phyloP scores from a whole-genome alignment of 2,113 vertebrate genomes.

The Strigops habroptila region DNA sequence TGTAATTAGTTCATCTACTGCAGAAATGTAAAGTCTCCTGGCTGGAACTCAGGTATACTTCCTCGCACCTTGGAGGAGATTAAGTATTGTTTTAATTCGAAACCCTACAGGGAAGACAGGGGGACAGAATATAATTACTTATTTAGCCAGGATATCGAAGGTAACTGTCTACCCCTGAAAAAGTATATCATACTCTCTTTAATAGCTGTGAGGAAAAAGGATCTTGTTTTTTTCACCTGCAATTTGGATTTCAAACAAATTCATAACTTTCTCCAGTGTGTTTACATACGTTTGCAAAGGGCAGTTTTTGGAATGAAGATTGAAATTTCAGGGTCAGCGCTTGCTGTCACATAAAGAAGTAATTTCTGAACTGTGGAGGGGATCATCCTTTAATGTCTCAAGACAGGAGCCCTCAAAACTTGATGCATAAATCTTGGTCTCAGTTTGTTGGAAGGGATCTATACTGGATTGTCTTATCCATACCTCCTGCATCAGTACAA shows the following conservation, averaged over 20 bases:
- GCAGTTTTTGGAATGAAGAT: constrained; percentile 22
- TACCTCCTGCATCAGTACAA: neutral
- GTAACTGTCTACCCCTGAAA: neutral
- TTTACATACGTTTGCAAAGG: neutral
- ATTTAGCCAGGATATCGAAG: neutral
- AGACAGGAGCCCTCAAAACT: neutral
- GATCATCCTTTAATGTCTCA: constrained; percentile 13
- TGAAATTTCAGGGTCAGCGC: neutral
- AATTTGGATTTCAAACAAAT: constrained; percentile 2
- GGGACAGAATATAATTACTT: constrained; percentile 32
- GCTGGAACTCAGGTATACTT: neutral
- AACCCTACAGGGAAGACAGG: neutral
- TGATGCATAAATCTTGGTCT: neutral
- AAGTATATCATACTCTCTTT: neutral
- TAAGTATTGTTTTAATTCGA: constrained; percentile 35
- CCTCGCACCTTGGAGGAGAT: neutral
- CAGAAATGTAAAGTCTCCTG: constrained; percentile 9
- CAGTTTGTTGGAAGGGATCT: neutral
- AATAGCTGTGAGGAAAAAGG: neutral
- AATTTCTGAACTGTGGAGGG: neutral
- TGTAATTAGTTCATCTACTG: constrained; percentile 22
- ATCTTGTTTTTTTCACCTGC: neutral
- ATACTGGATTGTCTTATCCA: neutral
- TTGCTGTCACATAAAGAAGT: neutral
- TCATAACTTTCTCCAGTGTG: neutral